Evolutionary conservation across 1,140 invertebrate species (phyloP).

Genomic region (Hypothenemus hampei): DNA sequence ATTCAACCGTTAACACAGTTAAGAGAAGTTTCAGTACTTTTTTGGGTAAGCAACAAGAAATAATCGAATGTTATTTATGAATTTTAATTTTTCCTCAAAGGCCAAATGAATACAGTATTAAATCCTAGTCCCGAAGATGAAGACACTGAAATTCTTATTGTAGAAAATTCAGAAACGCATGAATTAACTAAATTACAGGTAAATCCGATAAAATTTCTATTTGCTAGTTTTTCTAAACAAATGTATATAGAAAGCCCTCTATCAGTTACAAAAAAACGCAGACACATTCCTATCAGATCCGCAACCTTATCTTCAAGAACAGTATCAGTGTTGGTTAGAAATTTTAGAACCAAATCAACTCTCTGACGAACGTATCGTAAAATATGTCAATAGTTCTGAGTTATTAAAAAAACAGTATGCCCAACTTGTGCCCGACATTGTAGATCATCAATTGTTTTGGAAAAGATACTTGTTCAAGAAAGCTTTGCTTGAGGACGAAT

Average conservation of each 20-base stretch:
- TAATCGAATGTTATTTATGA: constrained; percentile 1
- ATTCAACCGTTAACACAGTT: constrained; percentile 62
- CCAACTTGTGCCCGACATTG: constrained; percentile 52
- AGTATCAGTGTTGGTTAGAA: constrained; percentile 49
- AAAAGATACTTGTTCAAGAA: constrained; percentile 58
- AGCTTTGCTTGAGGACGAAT: constrained; percentile 54
- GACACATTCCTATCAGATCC: constrained; percentile 48
- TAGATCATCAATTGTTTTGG: constrained; percentile 54
- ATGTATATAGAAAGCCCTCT: constrained; percentile 39
- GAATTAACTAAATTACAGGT: constrained; percentile 57
- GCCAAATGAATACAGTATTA: constrained; percentile 61
- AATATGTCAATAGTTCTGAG: constrained; percentile 47
- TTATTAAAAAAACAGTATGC: constrained; percentile 50
- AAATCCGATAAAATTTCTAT: constrained; percentile 9
- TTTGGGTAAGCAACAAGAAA: constrained; percentile 50
- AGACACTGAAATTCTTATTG: constrained; percentile 60
- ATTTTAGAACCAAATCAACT: constrained; percentile 47
- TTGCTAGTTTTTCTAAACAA: background rate
- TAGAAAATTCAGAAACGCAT: constrained; percentile 54
- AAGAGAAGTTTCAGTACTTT: constrained; percentile 66
- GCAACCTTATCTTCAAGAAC: constrained; percentile 38
- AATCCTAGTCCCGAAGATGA: constrained; percentile 65
- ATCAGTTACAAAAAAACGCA: constrained; percentile 45
- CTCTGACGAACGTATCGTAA: constrained; percentile 44
- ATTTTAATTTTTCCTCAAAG: constrained; percentile 42